Percentiles rank a stretch among this genome's conserved stretches.
These are phyloP conservation scores for Muntiacus muntjak DNA, from an alignment of 2,113 vertebrate genomes.

Conservation along the genomic window DNA sequence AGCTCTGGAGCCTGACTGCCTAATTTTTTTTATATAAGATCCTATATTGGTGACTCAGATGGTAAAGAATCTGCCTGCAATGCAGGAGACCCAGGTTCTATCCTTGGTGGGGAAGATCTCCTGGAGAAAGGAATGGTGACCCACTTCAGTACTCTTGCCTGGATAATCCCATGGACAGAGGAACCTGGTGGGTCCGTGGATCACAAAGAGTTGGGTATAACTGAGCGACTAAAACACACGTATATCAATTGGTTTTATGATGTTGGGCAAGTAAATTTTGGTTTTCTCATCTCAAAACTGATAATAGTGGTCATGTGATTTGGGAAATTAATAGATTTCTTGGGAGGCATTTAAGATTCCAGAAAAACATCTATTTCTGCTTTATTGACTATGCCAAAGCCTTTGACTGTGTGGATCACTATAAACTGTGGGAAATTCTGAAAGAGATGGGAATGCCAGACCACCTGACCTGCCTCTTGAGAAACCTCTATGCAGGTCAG, in stretches of 20 bases:
- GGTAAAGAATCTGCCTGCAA: background rate
- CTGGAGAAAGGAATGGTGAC: background rate
- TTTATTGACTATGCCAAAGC: too few relatives aligned
- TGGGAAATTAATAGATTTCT: background rate
- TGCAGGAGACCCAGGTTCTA: background rate
- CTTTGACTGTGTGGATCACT: too few relatives aligned
- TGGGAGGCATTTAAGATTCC: background rate
- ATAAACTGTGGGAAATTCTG: too few relatives aligned
- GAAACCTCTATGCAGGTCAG: too few relatives aligned
- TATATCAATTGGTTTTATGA: background rate
- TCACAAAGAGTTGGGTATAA: fast-evolving
- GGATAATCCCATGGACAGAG: background rate
- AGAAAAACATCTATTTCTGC: too few relatives aligned
- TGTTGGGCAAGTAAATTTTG: background rate
- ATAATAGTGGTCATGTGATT: background rate
- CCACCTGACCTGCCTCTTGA: too few relatives aligned
- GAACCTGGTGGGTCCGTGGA: background rate
- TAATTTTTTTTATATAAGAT: background rate
- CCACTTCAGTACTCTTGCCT: background rate
- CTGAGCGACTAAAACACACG: background rate
- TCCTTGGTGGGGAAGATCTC: background rate
- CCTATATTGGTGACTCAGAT: background rate
- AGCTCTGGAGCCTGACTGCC: background rate
- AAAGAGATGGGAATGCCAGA: too few relatives aligned
- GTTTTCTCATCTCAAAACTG: background rate